These are phyloP conservation scores for Temnothorax nylanderi DNA, from an alignment of 1,140 invertebrate species.

Conservation along the genomic window DNA sequence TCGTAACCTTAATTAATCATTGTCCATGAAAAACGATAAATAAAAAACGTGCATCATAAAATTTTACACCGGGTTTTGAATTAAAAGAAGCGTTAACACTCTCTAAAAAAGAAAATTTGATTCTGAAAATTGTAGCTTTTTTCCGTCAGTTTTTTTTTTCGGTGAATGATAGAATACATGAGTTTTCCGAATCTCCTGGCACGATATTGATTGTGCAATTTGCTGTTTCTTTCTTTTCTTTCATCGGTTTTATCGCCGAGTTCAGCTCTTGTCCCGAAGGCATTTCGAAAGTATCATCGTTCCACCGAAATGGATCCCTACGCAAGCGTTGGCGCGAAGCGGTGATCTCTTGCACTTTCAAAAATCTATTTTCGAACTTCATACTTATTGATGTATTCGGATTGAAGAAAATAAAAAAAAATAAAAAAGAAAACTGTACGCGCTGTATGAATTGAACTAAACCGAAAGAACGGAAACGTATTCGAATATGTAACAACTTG, in stretches of 20 bases:
- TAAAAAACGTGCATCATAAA: neutral
- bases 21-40: neutral
- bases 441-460: neutral
- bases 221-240: neutral
- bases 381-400: neutral
- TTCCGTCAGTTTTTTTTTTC: neutral
- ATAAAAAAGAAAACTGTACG: neutral
- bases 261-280: neutral
- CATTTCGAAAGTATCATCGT: neutral
- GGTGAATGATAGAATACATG: neutral
- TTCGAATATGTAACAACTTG: neutral
- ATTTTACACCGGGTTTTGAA: neutral
- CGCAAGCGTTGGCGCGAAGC: neutral
- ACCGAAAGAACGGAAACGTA: neutral
- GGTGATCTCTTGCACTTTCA: neutral
- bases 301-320: neutral
- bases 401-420: neutral
- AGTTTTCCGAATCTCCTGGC: neutral
- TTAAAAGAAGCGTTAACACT: neutral
- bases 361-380: conserved; percentile 1
- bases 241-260: neutral
- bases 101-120: neutral
- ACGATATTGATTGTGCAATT: neutral
- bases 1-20: conserved; percentile 6
- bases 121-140: neutral